These are phyloP conservation scores for Rhinolophus sinicus DNA, from an alignment of 2,113 vertebrate genomes.

Conservation along the genomic window DNA sequence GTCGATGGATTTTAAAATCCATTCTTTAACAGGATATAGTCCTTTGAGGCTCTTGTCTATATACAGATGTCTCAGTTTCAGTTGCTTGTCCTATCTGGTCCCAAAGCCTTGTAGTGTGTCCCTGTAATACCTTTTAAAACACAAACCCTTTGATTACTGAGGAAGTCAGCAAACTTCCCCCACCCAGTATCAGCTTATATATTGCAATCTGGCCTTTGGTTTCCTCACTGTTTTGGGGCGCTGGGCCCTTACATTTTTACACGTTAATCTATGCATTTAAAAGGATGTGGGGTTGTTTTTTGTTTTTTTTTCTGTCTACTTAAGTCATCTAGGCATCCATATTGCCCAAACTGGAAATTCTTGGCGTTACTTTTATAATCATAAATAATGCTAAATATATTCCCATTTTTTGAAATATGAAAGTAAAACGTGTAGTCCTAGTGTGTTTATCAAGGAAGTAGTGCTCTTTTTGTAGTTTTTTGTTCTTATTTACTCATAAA, in stretches of 20 bases:
- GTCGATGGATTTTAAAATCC: background rate
- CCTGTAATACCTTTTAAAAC: background rate
- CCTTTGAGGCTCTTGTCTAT: slow-evolving; percentile 27
- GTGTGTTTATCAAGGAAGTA: background rate
- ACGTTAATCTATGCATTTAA: background rate
- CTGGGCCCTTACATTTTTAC: background rate
- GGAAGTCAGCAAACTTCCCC: background rate
- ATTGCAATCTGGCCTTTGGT: slow-evolving; percentile 34
- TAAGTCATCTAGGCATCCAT: slow-evolving; percentile 19
- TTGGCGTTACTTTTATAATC: slow-evolving; percentile 34
- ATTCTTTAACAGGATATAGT: background rate
- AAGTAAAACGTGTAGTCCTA: slow-evolving; percentile 6
- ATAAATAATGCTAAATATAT: background rate
- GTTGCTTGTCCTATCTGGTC: background rate
- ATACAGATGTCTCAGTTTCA: background rate
- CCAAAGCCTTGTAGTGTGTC: background rate
- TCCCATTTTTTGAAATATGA: background rate
- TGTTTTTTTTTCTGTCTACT: background rate
- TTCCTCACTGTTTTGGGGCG: background rate
- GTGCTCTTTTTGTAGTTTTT: background rate
- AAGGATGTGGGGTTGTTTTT: background rate
- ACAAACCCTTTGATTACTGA: slow-evolving; percentile 4
- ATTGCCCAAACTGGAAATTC: slow-evolving; percentile 34
- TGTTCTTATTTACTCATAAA: slow-evolving; percentile 24
- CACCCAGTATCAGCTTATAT: background rate